Base-by-base conservation (phyloP, 1,140 invertebrate species). In the Cotesia glomerata region DNA sequence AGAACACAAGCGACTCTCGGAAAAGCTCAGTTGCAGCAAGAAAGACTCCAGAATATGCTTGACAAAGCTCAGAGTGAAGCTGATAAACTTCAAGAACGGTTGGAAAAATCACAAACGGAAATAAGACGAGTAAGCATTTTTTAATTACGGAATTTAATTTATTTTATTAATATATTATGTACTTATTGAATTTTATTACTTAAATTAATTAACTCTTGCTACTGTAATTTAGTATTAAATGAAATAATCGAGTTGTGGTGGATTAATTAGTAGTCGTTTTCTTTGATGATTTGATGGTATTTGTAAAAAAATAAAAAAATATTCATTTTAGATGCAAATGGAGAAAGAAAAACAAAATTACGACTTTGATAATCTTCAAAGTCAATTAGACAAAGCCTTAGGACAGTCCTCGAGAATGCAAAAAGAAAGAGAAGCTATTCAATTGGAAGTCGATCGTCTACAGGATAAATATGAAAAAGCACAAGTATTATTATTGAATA, bases 61-160 rank as follows among this genome's bases (percentile, higher is more conserved):
- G 95, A 97, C 83, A 95, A 97, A 78, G 92, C 95, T 0, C 95
- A 97, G 84, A 94, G 93, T 67, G 95, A 97, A 78, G 91, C 94
- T n/a, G 96, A 97, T 85, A 94, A 95, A 79, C 85, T 95, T 5
- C 95, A 96, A 84, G 95, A 97, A 81, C 92, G 91, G 76, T 83
- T 95, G 56, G 95, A 97, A 81, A 95, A 95, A 83, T 88, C 92
- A 14, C 90, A 92, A 71, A 90, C 89, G 49, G 95, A 97, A 90
- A 89, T 93, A 58, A 90, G 95, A 81, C 93, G 94, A 85, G 93
- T 95, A 82, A 89, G 88, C 87, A 56, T n/a, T 67, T 56, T 54
- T 51, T 56, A 71, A 54, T 5, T 3, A 26, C 26, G 1, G 26
- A 26, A 26, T 26, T 26, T 56, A 4, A 59, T 59, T 34, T 11